Base-by-base conservation (phyloP, 2,888 invertebrate species). In the Leptopilina myrica region DNA sequence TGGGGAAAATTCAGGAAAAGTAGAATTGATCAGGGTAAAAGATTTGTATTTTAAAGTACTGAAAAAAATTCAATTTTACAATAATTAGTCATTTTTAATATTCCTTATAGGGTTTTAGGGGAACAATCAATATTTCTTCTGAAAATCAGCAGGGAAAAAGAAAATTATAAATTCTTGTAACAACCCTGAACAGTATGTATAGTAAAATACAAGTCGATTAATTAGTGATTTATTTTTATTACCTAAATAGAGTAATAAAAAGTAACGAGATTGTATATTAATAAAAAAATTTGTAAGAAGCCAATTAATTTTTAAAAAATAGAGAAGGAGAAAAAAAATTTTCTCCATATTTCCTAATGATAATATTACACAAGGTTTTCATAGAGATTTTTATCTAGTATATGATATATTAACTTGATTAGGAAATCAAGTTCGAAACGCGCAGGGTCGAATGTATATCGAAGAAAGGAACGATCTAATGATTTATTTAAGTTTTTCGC, bases 371-470 rank as follows among this genome's bases (percentile, higher is more conserved):
- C 73, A 59, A 73, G 73, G 53, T 40, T 6, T 43, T 8, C 7
- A 43, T 43, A 43, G 6, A 73, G 73, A 73, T 73, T 73, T 73
- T 73, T 73, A 73, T 73, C 40, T 33, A 73, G n/a, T 33, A 14
- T 69, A 14, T 69, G 56, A 73, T 40, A 53, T 59, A 73, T 53
- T n/a, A 56, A 33, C 5, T 53, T 12, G 73, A 73, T 56, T 73
- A 59, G 73, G 56, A 73, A 59, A 73, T 53, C 56, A 73, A 73
- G 73, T 73, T 73, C 56, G 73, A 40, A 73, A n/a, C 33, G 26
- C 14, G 56, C 33, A 56, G 73, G 73, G 73, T 40, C 56, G 73
- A 73, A 11, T 73, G 56, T 56, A 33, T 73, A 73, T 59, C 56
- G 56, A 56, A 73, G 56, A 73, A 73, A 56, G 56, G 56, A 73